Evolutionary conservation across 2,888 invertebrate genomes (phyloP), one percentile per base, ranked within the genome.

Genomic region (Machimus atricapillus): DNA sequence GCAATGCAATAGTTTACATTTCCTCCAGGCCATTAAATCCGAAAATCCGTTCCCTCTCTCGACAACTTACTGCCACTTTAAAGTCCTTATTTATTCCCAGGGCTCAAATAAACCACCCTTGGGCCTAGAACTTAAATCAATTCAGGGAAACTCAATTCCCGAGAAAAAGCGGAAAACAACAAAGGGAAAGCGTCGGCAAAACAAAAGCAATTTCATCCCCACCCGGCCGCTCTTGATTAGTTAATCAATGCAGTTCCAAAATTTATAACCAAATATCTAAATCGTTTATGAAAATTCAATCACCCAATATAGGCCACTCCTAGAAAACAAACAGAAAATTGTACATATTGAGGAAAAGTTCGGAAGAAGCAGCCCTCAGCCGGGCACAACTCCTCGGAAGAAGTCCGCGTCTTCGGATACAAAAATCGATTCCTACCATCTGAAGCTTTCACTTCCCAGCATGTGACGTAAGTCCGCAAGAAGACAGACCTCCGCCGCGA

Each of bases 241-340:
- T 81, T 81, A 81, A 81, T 81, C 81, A 81, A 81, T 81, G 81
- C 81, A 81, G 81, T 81, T 56, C 52, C 81, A 56, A 81, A 81
- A 81, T 81, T 81, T 81, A 81, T 81, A 40, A 34, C 81, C 81
- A 81, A 81, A 81, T 81, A 81, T 81, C 81, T 81, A 81, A 81
- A 81, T 81, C 81, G 81, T 81, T 81, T 81, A 81, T 81, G 81
- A 81, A 81, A 81, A 81, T 81, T 81, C 81, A 81, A 81, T 81
- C 81, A 81, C 56, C 81, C 81, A 56, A 81, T 81, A 81, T 52
- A 56, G 81, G 81, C 81, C 81, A 81, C 81, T 81, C 81, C 81
- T 81, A 81, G 81, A 81, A 81, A 58, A 81, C 81, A 81, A 81
- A 81, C 81, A 56, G 81, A 31, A 81, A 81, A 81, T 56, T 23